Percentiles rank a stretch among this genome's conserved stretches.
phyloP scores from a whole-genome alignment of 2,797 vertebrate genomes.

The Hafferia zeledoni region DNA sequence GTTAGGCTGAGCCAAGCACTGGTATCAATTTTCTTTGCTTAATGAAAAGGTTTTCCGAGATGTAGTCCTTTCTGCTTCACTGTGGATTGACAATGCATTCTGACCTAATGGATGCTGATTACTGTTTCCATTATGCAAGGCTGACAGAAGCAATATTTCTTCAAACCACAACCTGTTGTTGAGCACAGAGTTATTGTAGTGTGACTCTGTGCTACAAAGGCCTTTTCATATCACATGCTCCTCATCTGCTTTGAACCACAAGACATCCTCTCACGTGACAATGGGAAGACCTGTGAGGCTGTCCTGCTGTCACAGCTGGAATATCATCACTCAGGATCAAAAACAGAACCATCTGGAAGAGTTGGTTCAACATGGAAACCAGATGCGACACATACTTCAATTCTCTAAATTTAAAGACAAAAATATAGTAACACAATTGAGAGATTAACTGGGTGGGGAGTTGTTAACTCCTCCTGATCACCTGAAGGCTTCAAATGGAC shows the following conservation, averaged over 20 bases:
- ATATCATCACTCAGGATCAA: neutral
- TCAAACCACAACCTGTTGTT: constrained; percentile 55
- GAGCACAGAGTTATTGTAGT: constrained; percentile 13
- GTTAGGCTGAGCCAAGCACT: constrained; percentile 38
- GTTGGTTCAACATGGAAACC: neutral
- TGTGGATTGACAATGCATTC: constrained; percentile 63
- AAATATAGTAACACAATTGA: neutral
- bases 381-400: neutral
- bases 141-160: constrained; percentile 66
- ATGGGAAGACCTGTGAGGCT: neutral
- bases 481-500: neutral
- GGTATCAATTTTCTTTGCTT: constrained; percentile 59
- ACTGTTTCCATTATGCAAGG: constrained; percentile 54
- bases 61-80: constrained; percentile 61
- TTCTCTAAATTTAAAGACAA: neutral
- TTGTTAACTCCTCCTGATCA: neutral
- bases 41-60: constrained; percentile 58
- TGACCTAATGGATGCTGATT: constrained; percentile 68
- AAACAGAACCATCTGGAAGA: neutral
- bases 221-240: constrained; percentile 45
- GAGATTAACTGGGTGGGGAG: neutral
- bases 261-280: neutral
- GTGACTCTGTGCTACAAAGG: constrained; percentile 32
- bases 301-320: neutral
- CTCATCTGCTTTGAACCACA: constrained; percentile 1